Conservation (phyloP, 1,140 invertebrate genomes). For the Sitobion miscanthi region DNA sequence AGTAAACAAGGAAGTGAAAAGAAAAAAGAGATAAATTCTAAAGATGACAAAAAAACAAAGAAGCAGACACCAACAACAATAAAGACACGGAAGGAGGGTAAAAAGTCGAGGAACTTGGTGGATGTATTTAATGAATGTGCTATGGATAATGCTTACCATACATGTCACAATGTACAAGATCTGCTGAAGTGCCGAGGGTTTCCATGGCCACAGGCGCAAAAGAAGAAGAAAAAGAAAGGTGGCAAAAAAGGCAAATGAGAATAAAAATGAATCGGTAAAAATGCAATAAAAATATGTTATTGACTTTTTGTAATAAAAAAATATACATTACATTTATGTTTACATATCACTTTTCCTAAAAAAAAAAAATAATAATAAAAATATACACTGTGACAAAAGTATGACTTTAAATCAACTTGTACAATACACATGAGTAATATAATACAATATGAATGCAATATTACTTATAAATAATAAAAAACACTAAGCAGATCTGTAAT, state of each 20-base stretch:
- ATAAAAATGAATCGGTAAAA: neutral
- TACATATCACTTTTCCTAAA: slow-evolving; percentile 54
- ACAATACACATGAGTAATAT: slow-evolving; percentile 52
- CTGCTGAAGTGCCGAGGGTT: slow-evolving; percentile 78
- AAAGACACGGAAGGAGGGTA: slow-evolving; percentile 65
- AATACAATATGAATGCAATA: slow-evolving; percentile 45
- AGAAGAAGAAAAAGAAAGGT: slow-evolving; percentile 52
- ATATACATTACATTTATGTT: slow-evolving; percentile 56
- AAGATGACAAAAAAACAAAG: slow-evolving; percentile 63
- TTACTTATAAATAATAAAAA: slow-evolving; percentile 50
- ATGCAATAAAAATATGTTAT: slow-evolving; percentile 46
- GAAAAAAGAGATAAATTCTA: slow-evolving; percentile 33
- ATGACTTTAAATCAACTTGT: slow-evolving; percentile 29
- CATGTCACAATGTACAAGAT: slow-evolving; percentile 87
- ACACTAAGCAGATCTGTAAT: slow-evolving; percentile 56
- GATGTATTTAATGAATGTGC: slow-evolving; percentile 86
- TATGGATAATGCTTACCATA: slow-evolving; percentile 87
- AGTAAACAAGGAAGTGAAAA: slow-evolving; percentile 39
- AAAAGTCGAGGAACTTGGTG: slow-evolving; percentile 69
- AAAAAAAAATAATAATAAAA: slow-evolving; percentile 50
- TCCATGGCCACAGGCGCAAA: slow-evolving; percentile 73
- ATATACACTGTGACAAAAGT: slow-evolving; percentile 47
- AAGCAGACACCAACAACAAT: slow-evolving; percentile 66
- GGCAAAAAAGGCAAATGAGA: slow-evolving; percentile 39
- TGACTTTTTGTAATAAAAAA: slow-evolving; percentile 52